These are phyloP conservation scores for Podocnemis expansa DNA, from an alignment of 2,113 vertebrate genomes.

Conservation along the genomic window DNA sequence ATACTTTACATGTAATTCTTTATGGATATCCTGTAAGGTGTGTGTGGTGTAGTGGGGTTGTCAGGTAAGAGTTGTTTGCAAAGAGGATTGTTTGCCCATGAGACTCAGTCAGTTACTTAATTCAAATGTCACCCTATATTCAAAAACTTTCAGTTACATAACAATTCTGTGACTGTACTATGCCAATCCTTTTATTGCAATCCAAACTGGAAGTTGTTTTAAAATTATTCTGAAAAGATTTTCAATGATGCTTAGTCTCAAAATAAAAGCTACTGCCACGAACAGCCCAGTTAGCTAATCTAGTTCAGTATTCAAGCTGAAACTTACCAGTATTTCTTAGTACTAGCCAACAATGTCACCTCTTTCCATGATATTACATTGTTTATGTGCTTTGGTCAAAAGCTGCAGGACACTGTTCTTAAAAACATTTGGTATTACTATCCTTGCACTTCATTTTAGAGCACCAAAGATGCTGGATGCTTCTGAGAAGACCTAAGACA, in stretches of 20 bases:
- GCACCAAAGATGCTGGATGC: background rate
- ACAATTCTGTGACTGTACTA: background rate
- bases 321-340: background rate
- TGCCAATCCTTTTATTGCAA: background rate
- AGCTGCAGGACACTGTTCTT: background rate
- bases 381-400: background rate
- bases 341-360: background rate
- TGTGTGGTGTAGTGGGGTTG: background rate
- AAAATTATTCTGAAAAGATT: background rate
- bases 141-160: background rate
- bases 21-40: background rate
- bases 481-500: background rate
- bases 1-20: background rate
- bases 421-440: background rate
- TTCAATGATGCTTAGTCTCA: background rate
- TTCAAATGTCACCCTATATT: background rate
- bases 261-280: background rate
- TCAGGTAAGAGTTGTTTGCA: background rate
- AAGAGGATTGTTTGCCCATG: background rate
- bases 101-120: background rate
- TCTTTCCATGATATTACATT: background rate
- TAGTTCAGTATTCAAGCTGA: background rate
- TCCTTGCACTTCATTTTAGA: background rate
- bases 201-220: conserved; percentile 4
- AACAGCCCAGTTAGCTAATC: conserved; percentile 11